Evolutionary conservation across 2,888 invertebrate genomes (phyloP), one percentile per base, ranked within the genome.

Genomic region (Capitulum mitella): DNA sequence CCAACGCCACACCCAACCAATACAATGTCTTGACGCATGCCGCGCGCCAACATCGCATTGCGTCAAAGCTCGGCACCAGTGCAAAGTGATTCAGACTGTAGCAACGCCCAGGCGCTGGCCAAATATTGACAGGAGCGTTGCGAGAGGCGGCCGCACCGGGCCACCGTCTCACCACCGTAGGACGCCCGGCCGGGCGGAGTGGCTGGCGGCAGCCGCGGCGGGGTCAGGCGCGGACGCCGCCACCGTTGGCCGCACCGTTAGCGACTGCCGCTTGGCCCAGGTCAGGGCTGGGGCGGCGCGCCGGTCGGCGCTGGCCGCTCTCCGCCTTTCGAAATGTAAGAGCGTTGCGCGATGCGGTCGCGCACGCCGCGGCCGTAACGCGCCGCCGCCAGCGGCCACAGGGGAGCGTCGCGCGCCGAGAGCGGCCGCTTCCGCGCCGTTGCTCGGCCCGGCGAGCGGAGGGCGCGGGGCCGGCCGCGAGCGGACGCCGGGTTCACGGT

Each of bases 301-400:
- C 32, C 32, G 64, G 16, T 19, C n/a, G 64, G 16, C 64, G 64
- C 34, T 6, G 34, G 19, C 34, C 34, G 3, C 58, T 29, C 58
- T 22, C 64, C 32, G 34, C 64, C 64, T 64, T 64, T 64, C 64
- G 64, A 64, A 64, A 64, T 14, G 64, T 64, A 58, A 29, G 29
- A 58, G 58, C 29, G 58, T 58, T 58, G 58, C 58, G 58, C 10
- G 58, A 29, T n/a, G 10, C 43, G 43, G 5, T 12, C 43, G 43
- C 5, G 12, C 5, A 12, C 43, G 5, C 43, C 12, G 43, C 5
- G 6, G 12, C 43, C 43, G 43, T 43, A 12, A n/a, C 43, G 43
- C 19, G 51, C 51, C 22, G 51, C 51, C n/a, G 22, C 22, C 19
- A 22, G 22, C 19, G 16, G 64, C 58, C n/a, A 1, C n/a, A 29